Base-by-base conservation (phyloP, 2,113 vertebrate species). In the Alectura lathami region DNA sequence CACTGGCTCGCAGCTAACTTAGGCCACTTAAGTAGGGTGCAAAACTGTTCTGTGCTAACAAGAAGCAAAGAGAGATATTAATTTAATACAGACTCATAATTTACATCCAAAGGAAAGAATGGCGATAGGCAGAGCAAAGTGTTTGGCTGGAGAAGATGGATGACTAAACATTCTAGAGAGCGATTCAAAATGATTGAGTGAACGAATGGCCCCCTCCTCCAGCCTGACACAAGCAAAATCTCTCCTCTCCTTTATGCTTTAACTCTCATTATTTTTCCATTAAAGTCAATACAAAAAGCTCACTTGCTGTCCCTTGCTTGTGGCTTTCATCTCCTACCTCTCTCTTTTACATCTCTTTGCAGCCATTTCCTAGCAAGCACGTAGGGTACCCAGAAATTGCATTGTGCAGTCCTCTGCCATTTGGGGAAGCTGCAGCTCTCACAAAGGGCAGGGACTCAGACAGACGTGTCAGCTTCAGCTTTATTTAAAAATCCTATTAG, bases 201-300 rank as follows among this genome's bases (percentile, higher is more conserved):
- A 90, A 93, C 72, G 88, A 90, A 96, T 47, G 27, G 86, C 62
- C 93, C 90, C 45, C 36, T 96, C 80, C 80, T 86, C 80, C 40
- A 68, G 96, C 83, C 94, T 94, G 88, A 96, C 95, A 94, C 76
- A 89, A 96, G 93, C 86, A 93, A 91, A 94, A 95, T 91, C 76
- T 45, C 48, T 79, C 80, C 76, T 78, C 57, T 42, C 66, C 76
- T 86, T 94, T 79, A 48, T 38, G 88, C 66, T 93, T 86, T 78
- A 83, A 82, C 80, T 91, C 64, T 86, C 85, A 89, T 93, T 68
- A 92, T 32, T 29, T 74, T 94, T 90, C 94, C 85, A 95, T 93
- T 94, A 93, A 88, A 96, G 78, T 56, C 5, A 42, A 72, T 64
- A 89, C 51, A 88, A 78, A 86, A 63, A 86, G 63, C 40, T 94